Conservation (phyloP, 2,797 vertebrate genomes). For the Scyliorhinus canicula region DNA sequence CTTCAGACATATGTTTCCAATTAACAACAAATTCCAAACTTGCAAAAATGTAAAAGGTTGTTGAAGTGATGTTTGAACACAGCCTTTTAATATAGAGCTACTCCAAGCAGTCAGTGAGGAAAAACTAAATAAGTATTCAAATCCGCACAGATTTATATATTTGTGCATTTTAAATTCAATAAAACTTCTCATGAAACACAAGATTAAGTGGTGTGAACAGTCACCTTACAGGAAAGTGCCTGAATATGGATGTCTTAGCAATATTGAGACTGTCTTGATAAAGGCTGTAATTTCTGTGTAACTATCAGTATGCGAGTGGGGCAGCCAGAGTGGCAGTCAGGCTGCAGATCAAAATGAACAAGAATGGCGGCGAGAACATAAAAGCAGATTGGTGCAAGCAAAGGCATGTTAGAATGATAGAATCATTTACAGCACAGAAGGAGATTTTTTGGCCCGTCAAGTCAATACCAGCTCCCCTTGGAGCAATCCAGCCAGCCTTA, state of each 20-base stretch:
- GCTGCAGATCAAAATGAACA: not conserved
- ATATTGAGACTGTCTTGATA: not conserved
- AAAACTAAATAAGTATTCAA: not conserved
- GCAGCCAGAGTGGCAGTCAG: not conserved
- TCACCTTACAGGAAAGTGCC: not conserved
- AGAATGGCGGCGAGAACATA: not conserved
- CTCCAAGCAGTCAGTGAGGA: not conserved
- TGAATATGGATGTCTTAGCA: not conserved
- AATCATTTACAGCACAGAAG: too few relatives aligned
- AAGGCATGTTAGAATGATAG: not conserved
- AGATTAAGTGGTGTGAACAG: not conserved
- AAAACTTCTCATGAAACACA: not conserved
- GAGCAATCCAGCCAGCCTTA: not conserved
- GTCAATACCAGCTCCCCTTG: not conserved
- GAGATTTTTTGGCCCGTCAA: not conserved
- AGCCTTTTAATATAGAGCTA: not conserved
- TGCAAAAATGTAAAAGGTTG: conserved; percentile 24
- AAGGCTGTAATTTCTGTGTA: not conserved
- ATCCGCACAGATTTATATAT: not conserved
- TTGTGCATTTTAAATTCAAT: not conserved
- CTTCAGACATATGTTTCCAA: conserved; percentile 11
- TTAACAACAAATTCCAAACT: conserved; percentile 26
- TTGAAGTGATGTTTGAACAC: conserved; percentile 24
- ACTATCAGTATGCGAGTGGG: not conserved
- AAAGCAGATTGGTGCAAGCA: not conserved